Evolutionary conservation across 2,113 vertebrate genomes (phyloP), one percentile per base, ranked within the genome.

Genomic region (Reinhardtius hippoglossoides): DNA sequence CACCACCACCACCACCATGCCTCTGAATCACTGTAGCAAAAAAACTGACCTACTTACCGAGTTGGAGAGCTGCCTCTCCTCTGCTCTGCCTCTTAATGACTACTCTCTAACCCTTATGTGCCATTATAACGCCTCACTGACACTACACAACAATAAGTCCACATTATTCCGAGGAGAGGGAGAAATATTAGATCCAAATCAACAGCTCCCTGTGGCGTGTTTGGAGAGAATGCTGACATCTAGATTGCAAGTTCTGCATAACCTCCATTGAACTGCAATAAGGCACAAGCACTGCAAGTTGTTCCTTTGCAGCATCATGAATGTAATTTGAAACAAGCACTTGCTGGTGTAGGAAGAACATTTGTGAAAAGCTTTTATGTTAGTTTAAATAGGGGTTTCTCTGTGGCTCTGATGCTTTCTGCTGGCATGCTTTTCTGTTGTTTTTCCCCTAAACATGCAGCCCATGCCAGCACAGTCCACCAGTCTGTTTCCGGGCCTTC

Each of bases 41-140:
- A 92, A 92, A 78, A 84, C 91, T 94, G 94, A 93, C 94, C 93
- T 94, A 95, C 91, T 91, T 94, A 91, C 81, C 40, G 87, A 90
- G 78, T 90, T 91, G 82, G 80, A 84, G 88, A 82, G 90, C 87
- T 82, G 85, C 88, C 78, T 91, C 87, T 89, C 83, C 71, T 78
- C 85, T 80, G 69, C 72, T 72, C 81, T 66, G 84, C 80, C 87
- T 90, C 84, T 66, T 80, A 82, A 81, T 88, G 87, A 91, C 81
- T 40, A 2, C 50, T 18, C 71, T 24, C 85, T 82, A 78, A 72
- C 83, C 86, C 82, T 50, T n/a, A 37, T 71, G 83, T 71, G 76
- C 69, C 77, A 81, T 75, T 59, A 67, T 31, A 64, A 83, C 54
- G 65, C 71, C 76, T 82, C 26, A 37, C 81, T 66, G 74, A 67